Base-by-base conservation (phyloP, 2,113 vertebrate genomes). In the Nibea albiflora region DNA sequence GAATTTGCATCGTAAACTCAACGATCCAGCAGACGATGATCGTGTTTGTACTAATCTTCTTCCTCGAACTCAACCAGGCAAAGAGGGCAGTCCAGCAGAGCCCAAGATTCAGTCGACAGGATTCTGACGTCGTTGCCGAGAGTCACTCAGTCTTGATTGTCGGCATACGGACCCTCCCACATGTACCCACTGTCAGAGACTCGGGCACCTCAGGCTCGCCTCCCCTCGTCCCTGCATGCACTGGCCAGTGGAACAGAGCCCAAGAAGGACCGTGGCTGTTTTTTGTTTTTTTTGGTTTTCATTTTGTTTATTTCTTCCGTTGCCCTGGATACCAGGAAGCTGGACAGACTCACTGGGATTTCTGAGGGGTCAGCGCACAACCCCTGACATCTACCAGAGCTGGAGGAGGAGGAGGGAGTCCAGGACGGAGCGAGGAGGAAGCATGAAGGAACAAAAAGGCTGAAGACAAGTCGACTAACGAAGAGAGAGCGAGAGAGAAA, bases 91-190 rank as follows among this genome's bases (percentile, higher is more conserved):
- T n/a, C 73, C 89, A 4, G 76, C 78, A 7, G 94, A 93, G 44
- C 76, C 79, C 64, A 90, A 82, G 78, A 85, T 94, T 26, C 93
- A 90, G 73, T 95, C 95, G 3, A 95, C 94, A 3, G 95, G 95
- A 60, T 95, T 95, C 90, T 95, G 89, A 95, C 16, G 17, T 35
- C 3, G 49, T 50, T 50, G 68, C 68, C n/a, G 71, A 76, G 35
- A 15, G 22, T 69, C 61, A 16, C 60, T 74, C 22, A 22, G 15
- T 64, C 24, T 60, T 53, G 10, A 76, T 20, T 17, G 75, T 52
- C 68, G 56, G 20, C 76, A 65, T 19, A 69, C 19, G 9, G 65
- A 86, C 62, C 42, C 77, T 50, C 63, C 64, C 26, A 16, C 7
- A 56, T 4, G 19, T 16, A 75, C 47, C 39, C 70, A 57, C 46